Conservation (phyloP, 2,888 invertebrate species). For the Mellilla xanthometata region DNA sequence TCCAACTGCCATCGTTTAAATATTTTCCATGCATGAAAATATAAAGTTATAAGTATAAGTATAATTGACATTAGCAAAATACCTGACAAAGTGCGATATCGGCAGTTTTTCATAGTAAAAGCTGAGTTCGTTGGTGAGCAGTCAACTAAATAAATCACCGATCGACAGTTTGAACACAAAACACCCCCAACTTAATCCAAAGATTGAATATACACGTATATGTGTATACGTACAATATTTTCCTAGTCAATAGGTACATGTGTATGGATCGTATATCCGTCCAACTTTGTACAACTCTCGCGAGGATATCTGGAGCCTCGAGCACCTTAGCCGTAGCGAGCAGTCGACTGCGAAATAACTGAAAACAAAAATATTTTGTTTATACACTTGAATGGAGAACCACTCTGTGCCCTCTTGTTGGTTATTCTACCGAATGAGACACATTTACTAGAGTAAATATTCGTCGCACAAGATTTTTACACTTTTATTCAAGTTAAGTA, state of each 20-base stretch:
- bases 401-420: conserved; percentile 16
- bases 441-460: conserved; percentile 2
- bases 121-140: conserved; percentile 27
- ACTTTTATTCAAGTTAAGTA: too few species aligned
- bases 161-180: conserved; percentile 46
- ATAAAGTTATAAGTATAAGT: too few species aligned
- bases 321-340: conserved; percentile 41
- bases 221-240: conserved; percentile 17
- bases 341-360: conserved; percentile 62
- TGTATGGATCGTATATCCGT: conserved; percentile 27
- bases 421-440: conserved; percentile 12
- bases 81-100: too few species aligned
- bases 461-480: too few species aligned
- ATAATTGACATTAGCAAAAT: too few species aligned
- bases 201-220: conserved; percentile 38
- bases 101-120: too few species aligned
- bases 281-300: conserved; percentile 51
- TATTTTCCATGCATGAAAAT: too few species aligned
- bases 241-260: background rate
- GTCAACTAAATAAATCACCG: conserved; percentile 48
- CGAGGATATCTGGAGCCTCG: conserved; percentile 46
- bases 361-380: conserved; percentile 51
- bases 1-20: too few species aligned
- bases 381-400: conserved; percentile 31
- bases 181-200: conserved; percentile 58